Conservation (phyloP, 2,888 invertebrate species). For the Dryomyza anilis region DNA sequence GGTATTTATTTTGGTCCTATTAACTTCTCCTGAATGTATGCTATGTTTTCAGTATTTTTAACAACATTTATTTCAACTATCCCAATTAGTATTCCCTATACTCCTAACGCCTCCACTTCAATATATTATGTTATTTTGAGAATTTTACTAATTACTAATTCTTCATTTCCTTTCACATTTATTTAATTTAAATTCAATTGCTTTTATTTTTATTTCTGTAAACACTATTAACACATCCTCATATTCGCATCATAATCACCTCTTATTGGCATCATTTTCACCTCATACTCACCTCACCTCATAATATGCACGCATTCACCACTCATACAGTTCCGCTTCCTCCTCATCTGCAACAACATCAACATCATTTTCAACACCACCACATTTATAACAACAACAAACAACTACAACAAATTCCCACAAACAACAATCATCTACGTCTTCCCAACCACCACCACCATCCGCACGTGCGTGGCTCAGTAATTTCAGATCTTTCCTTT, state of each 20-base stretch:
- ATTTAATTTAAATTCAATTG: neutral
- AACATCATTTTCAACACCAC: slow-evolving; percentile 19
- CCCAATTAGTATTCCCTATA: no score
- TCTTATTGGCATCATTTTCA: neutral
- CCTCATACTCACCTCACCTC: neutral
- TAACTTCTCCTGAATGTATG: neutral
- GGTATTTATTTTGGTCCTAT: no score
- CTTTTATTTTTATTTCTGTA: no score
- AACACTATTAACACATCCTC: no score
- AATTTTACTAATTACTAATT: slow-evolving; percentile 2
- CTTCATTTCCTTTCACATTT: slow-evolving; percentile 14
- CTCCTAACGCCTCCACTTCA: no score
- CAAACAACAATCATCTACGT: slow-evolving; percentile 51
- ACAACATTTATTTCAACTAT: no score
- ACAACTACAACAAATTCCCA: slow-evolving; percentile 32
- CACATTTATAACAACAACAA: slow-evolving; percentile 22
- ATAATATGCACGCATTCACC: neutral
- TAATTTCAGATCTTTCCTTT: slow-evolving; percentile 82
- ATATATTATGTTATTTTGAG: neutral
- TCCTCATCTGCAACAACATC: neutral
- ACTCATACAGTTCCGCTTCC: neutral
- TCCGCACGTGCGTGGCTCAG: slow-evolving; percentile 61
- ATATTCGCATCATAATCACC: no score
- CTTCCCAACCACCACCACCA: no score
- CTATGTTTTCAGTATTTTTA: neutral